Conservation (phyloP, 2,113 vertebrate genomes). For the Hydrochoerus hydrochaeris region DNA sequence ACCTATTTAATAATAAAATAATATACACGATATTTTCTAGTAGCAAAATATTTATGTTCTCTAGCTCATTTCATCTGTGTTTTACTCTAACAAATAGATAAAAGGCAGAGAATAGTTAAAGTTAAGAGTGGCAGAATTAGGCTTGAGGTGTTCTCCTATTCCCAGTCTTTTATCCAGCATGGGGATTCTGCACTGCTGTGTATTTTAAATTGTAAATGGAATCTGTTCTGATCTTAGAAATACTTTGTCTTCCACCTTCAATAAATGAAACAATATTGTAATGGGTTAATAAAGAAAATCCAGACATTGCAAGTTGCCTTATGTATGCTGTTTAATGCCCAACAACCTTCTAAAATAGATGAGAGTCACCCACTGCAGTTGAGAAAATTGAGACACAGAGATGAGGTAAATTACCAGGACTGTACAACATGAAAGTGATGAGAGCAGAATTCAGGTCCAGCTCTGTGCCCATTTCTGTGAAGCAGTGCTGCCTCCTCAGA, state of each 20-base stretch:
- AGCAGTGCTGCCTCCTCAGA: background rate
- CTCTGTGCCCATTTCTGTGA: background rate
- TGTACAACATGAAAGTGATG: background rate
- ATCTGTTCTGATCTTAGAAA: conserved; percentile 7
- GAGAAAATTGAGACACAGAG: background rate
- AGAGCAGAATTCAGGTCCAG: background rate
- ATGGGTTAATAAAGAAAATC: background rate
- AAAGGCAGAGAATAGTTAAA: background rate
- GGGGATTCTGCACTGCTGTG: background rate
- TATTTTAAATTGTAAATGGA: background rate
- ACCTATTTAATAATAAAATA: background rate
- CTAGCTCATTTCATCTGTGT: background rate
- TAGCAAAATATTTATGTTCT: conserved; percentile 10
- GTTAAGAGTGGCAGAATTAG: background rate
- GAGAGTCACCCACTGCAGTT: too few relatives aligned
- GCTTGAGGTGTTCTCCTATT: fast-evolving
- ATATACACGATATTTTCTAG: background rate
- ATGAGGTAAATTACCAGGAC: background rate
- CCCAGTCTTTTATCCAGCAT: background rate
- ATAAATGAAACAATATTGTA: background rate
- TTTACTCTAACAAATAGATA: background rate
- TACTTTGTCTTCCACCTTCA: background rate
- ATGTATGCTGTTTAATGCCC: background rate
- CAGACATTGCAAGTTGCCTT: background rate
- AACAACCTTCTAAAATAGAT: background rate